Percentiles rank a stretch among this genome's conserved stretches.
phyloP scores from a whole-genome alignment of 2,888 invertebrate species.

The Microplitis deprimator region DNA sequence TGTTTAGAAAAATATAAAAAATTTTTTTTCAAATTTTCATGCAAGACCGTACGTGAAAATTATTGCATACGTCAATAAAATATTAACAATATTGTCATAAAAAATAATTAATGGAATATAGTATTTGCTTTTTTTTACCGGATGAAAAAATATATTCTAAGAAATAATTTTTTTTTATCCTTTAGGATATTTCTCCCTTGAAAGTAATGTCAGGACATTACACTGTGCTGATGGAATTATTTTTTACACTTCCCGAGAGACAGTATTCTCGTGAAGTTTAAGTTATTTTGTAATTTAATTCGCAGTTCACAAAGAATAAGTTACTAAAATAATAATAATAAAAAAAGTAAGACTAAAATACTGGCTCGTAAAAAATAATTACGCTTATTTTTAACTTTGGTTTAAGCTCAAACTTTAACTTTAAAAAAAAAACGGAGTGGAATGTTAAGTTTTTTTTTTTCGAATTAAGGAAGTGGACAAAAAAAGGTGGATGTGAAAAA shows the following conservation, averaged over 20 bases:
- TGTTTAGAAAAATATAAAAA: background rate
- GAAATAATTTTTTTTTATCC: background rate
- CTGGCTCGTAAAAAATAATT: background rate
- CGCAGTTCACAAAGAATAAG: background rate
- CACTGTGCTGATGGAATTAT: background rate
- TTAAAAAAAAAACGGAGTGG: background rate
- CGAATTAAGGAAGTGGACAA: background rate
- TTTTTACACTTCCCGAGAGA: background rate
- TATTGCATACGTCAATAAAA: no score
- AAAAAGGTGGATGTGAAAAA: background rate
- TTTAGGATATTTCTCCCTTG: background rate
- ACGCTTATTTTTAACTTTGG: background rate
- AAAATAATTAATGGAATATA: background rate
- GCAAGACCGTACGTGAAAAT: no score
- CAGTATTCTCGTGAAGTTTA: background rate
- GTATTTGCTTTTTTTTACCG: background rate
- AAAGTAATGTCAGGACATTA: background rate
- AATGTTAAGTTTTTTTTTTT: background rate
- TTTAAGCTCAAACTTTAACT: background rate
- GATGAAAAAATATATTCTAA: background rate
- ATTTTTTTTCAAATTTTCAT: no score
- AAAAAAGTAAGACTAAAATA: no score
- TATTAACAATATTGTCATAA: background rate
- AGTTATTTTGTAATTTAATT: background rate
- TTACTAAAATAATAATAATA: background rate